These are phyloP conservation scores for Otolemur garnettii DNA, from an alignment of 2,113 vertebrate species.

Conservation along the genomic window DNA sequence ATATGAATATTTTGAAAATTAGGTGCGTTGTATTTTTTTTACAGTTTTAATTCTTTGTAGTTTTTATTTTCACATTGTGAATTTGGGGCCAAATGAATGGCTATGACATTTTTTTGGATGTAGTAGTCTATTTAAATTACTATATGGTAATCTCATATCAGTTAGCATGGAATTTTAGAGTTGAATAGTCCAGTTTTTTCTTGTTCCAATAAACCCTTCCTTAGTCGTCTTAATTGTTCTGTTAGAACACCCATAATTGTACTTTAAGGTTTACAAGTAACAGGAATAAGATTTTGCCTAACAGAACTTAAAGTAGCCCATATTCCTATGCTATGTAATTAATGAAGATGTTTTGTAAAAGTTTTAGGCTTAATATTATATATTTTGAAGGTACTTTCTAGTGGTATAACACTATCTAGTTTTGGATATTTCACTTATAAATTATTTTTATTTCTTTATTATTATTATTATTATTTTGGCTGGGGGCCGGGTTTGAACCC, in stretches of 20 bases:
- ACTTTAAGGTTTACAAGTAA: not conserved
- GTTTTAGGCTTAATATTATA: not conserved
- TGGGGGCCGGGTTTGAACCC: no score
- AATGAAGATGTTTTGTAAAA: not conserved
- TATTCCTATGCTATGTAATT: not conserved
- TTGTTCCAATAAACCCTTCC: not conserved
- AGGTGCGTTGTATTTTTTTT: not conserved
- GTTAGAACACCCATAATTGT: not conserved
- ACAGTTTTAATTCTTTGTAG: not conserved
- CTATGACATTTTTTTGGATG: not conserved
- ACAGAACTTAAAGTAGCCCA: not conserved
- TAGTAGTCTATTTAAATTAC: not conserved
- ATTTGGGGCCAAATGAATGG: not conserved
- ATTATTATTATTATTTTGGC: no score
- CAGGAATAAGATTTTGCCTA: not conserved
- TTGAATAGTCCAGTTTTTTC: not conserved
- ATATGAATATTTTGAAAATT: not conserved
- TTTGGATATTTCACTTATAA: constrained; percentile 12
- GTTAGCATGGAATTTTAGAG: not conserved
- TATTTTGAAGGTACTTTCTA: not conserved
- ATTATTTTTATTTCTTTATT: not conserved
- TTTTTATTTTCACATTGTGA: not conserved
- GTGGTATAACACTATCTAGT: not conserved
- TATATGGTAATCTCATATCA: not conserved
- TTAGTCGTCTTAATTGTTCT: not conserved